Conservation (phyloP, 2,113 vertebrate genomes). For the Epinephelus moara region DNA sequence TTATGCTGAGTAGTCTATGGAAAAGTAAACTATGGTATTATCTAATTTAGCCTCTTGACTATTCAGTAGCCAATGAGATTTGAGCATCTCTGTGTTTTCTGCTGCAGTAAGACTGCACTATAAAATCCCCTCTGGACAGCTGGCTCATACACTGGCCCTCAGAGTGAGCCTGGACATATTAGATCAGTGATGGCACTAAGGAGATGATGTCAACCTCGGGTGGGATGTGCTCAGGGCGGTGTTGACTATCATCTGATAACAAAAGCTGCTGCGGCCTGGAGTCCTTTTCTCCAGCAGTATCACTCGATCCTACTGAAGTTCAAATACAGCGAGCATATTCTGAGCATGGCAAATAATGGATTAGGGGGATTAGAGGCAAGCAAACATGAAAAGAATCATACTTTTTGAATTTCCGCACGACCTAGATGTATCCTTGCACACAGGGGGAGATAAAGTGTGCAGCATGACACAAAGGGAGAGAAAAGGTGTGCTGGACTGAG, state of each 20-base stretch:
- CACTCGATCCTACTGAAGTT: conserved; percentile 68
- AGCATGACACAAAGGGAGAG: conserved; percentile 18
- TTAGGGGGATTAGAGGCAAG: conserved; percentile 75
- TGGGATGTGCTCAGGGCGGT: conserved; percentile 38
- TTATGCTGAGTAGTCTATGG: neutral
- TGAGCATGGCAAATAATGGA: conserved; percentile 75
- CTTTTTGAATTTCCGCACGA: conserved; percentile 74
- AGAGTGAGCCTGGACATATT: conserved; percentile 36
- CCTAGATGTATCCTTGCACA: conserved; percentile 59
- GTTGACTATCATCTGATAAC: conserved; percentile 67
- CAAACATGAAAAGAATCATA: conserved; percentile 74
- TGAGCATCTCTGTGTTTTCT: conserved; percentile 9
- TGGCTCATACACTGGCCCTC: conserved; percentile 20
- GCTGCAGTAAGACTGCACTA: neutral
- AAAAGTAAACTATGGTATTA: neutral
- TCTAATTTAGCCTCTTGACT: neutral
- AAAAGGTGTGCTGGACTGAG: conserved; percentile 11
- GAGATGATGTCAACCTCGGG: conserved; percentile 58
- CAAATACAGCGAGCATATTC: conserved; percentile 51
- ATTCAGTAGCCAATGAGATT: neutral
- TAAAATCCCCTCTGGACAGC: conserved; percentile 33
- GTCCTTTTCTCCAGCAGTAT: conserved; percentile 53
- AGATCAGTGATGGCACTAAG: conserved; percentile 56
- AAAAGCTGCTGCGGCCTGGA: conserved; percentile 30
- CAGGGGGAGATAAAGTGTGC: conserved; percentile 53